Evolutionary conservation across 2,888 invertebrate genomes (phyloP), one percentile per base, ranked within the genome.

Genomic region (Aphidoletes aphidimyza): DNA sequence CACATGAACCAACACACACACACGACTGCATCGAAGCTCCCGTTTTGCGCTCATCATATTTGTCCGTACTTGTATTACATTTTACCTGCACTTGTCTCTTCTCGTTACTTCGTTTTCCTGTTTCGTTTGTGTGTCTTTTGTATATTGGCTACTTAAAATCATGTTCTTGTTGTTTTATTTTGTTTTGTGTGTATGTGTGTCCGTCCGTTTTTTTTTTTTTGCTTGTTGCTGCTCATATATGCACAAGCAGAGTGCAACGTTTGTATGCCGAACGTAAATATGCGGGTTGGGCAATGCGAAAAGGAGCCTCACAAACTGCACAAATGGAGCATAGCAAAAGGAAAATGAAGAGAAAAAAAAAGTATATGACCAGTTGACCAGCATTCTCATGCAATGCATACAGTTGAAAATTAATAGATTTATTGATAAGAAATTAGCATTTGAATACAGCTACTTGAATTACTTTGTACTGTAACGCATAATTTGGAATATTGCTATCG

Each of bases 391-490:
- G 22, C 37, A 37, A 81, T n/a, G 37, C 81, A n/a, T 17, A 81
- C 36, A 36, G 81, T 81, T 37, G n/a, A 37, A 81, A 81, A 81
- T 81, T 37, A 81, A 81, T 81, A 37, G 81, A 81, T 81, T 81
- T 81, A 37, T 37, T 81, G 81, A 81, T 81, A 81, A 81, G 37
- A 81, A 81, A 81, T 37, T 81, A 37, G 81, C 81, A 81, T 81
- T 81, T 81, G 81, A 81, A 81, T 37, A 8, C 37, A 37, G 81
- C 81, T 81, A 37, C 81, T 81, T 81, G 81, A 37, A 81, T 81
- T 81, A 81, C 81, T 22, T 81, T 81, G 19, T 37, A 81, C 3
- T 37, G 54, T 54, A 54, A 81, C n/a, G 81, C 81, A 22, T 37
- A 81, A 81, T 81, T 37, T 81, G 19, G 81, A 81, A 81, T 37